Evolutionary conservation across 2,888 invertebrate genomes (phyloP).

Genomic region (Teleogryllus oceanicus): DNA sequence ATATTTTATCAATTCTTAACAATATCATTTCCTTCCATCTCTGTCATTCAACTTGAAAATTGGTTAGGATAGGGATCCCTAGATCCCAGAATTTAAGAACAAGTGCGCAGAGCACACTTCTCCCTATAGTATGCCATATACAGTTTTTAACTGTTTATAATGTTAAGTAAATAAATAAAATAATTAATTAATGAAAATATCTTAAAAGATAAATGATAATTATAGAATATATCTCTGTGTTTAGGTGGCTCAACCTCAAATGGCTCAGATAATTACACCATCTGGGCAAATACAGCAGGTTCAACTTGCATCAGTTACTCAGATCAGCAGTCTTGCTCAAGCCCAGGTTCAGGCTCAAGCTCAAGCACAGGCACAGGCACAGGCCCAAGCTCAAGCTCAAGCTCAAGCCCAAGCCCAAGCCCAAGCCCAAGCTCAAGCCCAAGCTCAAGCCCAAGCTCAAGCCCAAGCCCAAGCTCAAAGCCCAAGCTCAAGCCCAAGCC

Average conservation of each 20-base stretch:
- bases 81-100: too few relatives aligned
- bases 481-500: conserved; percentile 28
- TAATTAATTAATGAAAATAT: conserved; percentile 20
- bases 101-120: too few relatives aligned
- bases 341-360: conserved; percentile 45
- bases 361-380: conserved; percentile 38
- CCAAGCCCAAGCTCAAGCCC: conserved; percentile 38
- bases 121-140: too few relatives aligned
- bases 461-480: conserved; percentile 39
- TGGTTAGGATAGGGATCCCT: too few relatives aligned
- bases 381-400: conserved; percentile 38
- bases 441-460: conserved; percentile 37
- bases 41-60: too few relatives aligned
- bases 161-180: too few relatives aligned
- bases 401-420: conserved; percentile 38
- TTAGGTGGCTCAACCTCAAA: conserved; percentile 49
- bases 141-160: too few relatives aligned
- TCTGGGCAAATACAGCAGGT: conserved; percentile 87
- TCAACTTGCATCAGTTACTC: conserved; percentile 65
- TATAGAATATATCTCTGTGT: not conserved
- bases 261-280: conserved; percentile 82
- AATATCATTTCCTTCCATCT: too few relatives aligned
- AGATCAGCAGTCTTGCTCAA: conserved; percentile 40
- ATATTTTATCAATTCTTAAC: too few relatives aligned
- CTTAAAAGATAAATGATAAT: not conserved